phyloP scores from a whole-genome alignment of 2,113 vertebrate species.

The Symphodus melops region DNA sequence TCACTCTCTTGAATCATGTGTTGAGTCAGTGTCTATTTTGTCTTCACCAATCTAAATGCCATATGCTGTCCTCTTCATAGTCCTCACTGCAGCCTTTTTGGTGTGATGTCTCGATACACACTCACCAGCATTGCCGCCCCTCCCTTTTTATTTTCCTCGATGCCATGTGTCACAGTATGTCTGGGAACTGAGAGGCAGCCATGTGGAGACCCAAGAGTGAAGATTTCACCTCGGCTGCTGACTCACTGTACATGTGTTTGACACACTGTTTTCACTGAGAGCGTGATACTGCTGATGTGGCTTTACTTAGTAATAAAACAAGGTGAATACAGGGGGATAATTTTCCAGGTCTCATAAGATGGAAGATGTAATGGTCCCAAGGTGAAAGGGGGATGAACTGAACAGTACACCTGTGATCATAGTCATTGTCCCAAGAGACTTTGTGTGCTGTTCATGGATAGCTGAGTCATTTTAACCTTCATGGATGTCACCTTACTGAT shows the following conservation, averaged over 20 bases:
- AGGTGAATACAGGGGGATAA: background rate
- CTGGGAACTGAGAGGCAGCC: constrained; percentile 37
- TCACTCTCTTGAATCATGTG: constrained; percentile 37
- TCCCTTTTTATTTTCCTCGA: constrained; percentile 44
- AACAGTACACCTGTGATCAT: constrained; percentile 16
- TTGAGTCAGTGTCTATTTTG: constrained; percentile 63
- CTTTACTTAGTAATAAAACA: background rate
- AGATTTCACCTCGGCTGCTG: constrained; percentile 33
- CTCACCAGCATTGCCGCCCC: constrained; percentile 11
- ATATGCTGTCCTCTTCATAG: constrained; percentile 29
- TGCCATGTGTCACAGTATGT: constrained; percentile 63
- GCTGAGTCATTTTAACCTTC: constrained; percentile 21
- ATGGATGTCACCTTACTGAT: constrained; percentile 13
- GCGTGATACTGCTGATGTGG: constrained; percentile 35
- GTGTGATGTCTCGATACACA: constrained; percentile 22
- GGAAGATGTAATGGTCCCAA: background rate
- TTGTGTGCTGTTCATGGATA: background rate
- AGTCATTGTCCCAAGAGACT: constrained; percentile 9
- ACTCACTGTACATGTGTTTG: constrained; percentile 41
- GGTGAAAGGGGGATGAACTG: constrained; percentile 1
- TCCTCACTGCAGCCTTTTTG: constrained; percentile 28
- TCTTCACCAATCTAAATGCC: constrained; percentile 51
- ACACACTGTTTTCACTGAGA: constrained; percentile 11
- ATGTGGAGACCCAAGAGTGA: background rate
- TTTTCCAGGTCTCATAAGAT: background rate